Percentiles rank a stretch among this genome's conserved stretches.
Evolutionary conservation across 1,140 invertebrate species (phyloP).

Genomic region (Drosophila sucinea): DNA sequence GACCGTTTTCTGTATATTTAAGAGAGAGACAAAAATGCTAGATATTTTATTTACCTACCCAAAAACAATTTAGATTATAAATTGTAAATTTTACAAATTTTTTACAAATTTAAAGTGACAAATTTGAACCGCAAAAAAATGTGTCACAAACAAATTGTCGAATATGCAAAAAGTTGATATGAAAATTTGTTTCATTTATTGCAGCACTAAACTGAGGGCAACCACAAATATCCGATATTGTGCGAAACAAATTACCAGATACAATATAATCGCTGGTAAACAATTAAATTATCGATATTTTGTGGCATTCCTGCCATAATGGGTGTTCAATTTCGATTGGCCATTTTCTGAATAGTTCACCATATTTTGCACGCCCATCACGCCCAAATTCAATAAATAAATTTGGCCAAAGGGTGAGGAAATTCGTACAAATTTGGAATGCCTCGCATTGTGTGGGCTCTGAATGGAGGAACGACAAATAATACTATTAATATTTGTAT

Average conservation of each 20-base stretch:
- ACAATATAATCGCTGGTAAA: constrained; percentile 22
- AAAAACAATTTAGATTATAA: too few species aligned
- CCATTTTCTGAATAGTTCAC: constrained; percentile 39
- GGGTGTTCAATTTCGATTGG: constrained; percentile 39
- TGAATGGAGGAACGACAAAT: constrained; percentile 52
- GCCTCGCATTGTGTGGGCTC: constrained; percentile 16
- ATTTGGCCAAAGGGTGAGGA: constrained; percentile 61
- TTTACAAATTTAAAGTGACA: too few species aligned
- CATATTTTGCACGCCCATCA: constrained; percentile 21
- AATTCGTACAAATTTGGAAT: constrained; percentile 68
- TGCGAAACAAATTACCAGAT: constrained; percentile 7
- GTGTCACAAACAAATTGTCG: background rate
- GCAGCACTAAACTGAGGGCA: background rate
- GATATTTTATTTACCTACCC: too few species aligned
- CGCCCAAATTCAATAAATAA: constrained; percentile 55
- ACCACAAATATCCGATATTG: background rate
- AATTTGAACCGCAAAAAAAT: too few species aligned
- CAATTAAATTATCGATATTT: constrained; percentile 24
- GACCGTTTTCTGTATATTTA: too few species aligned
- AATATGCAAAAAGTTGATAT: background rate
- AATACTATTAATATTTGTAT: constrained; percentile 70
- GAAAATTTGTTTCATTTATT: background rate
- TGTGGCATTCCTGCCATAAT: constrained; percentile 15
- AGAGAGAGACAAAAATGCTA: too few species aligned
- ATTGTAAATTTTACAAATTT: too few species aligned